Conservation (phyloP, 2,888 invertebrate species). For the Polyommatus iphigenia region DNA sequence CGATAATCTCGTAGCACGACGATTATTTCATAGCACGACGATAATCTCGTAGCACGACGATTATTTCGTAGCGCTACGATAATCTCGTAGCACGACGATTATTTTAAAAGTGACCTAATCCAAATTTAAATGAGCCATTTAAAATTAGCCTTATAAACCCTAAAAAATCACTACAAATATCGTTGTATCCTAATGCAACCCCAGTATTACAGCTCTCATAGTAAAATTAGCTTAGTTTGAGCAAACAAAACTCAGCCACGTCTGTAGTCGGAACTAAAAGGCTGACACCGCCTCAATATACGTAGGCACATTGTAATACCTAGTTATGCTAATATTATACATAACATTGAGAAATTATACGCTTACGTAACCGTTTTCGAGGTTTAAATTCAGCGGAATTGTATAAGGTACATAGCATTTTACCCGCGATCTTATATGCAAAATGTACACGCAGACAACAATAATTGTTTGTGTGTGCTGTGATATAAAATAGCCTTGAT, state of each 20-base stretch:
- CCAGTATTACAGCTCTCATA: neutral
- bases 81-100: no score
- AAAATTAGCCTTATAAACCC: no score
- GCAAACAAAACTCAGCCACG: conserved; percentile 3
- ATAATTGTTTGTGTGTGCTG: no score
- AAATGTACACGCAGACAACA: no score
- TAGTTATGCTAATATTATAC: conserved; percentile 16
- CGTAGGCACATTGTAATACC: neutral
- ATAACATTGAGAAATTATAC: neutral
- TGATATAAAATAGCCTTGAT: no score
- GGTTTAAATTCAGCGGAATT: neutral
- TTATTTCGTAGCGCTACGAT: no score
- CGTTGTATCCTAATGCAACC: neutral
- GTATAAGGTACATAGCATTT: neutral
- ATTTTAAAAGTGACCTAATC: no score
- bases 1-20: no score
- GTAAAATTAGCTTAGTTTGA: neutral
- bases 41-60: no score
- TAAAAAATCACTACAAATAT: neutral
- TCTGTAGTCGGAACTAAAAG: conserved; percentile 1
- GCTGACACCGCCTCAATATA: neutral
- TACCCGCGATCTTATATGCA: no score
- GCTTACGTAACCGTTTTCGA: neutral
- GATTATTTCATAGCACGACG: no score
- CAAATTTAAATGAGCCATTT: no score